These are phyloP conservation scores for Gambelia wislizenii DNA, from an alignment of 2,797 vertebrate genomes.

Conservation along the genomic window DNA sequence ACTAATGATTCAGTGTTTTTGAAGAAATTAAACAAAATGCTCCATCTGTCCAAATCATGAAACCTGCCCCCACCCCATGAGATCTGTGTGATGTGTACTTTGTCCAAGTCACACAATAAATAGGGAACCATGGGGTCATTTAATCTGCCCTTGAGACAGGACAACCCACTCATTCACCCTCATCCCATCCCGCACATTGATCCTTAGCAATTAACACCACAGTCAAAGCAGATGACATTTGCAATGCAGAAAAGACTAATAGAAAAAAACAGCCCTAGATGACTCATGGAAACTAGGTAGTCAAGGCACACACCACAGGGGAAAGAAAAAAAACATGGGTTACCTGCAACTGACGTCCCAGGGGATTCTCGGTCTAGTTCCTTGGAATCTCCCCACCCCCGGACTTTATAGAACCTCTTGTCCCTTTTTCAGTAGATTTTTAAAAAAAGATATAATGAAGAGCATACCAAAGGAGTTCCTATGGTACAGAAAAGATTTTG, in stretches of 20 bases:
- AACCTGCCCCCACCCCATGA: background rate
- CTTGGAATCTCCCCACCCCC: background rate
- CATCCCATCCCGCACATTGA: background rate
- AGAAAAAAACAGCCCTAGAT: background rate
- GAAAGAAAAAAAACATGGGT: background rate
- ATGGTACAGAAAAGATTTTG: rapidly evolving
- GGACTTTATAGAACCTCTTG: background rate
- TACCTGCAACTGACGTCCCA: background rate
- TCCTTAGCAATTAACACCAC: background rate
- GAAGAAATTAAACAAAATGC: background rate
- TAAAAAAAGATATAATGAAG: rapidly evolving
- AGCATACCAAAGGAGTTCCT: background rate
- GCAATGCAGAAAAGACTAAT: background rate
- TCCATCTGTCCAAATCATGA: too few species aligned
- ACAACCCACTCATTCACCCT: background rate
- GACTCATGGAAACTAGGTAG: background rate
- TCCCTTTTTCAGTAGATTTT: background rate
- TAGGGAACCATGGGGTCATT: background rate
- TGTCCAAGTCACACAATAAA: background rate
- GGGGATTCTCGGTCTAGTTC: background rate
- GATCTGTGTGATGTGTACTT: background rate
- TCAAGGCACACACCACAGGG: background rate
- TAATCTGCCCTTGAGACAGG: background rate
- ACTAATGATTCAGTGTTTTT: background rate
- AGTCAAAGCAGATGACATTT: background rate